Conservation (phyloP, 2,113 vertebrate species). For the Apteryx mantelli region DNA sequence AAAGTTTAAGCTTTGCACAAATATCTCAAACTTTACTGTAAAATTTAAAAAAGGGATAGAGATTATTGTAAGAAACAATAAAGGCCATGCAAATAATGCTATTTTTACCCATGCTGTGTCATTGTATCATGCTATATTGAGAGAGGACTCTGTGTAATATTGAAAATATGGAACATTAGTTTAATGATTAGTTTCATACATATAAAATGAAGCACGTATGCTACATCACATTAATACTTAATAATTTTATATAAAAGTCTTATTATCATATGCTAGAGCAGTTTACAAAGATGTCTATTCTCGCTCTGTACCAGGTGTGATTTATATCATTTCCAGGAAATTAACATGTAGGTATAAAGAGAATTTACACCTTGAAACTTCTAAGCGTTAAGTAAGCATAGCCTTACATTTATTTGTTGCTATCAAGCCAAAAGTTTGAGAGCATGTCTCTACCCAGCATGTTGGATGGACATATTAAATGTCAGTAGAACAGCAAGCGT, state of each 20-base stretch:
- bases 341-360: background rate
- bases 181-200: background rate
- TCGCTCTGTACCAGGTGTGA: background rate
- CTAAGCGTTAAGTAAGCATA: background rate
- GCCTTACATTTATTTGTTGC: background rate
- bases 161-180: background rate
- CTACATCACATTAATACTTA: background rate
- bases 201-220: background rate
- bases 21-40: background rate
- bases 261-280: background rate
- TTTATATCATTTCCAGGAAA: background rate
- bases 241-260: background rate
- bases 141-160: background rate
- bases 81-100: background rate
- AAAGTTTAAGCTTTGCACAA: background rate
- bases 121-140: background rate
- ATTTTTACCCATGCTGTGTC: background rate
- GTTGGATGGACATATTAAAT: background rate
- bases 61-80: background rate
- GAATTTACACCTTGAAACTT: background rate
- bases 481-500: background rate
- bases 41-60: background rate
- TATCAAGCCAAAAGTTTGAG: background rate
- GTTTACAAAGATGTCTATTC: background rate
- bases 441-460: background rate